A percentile compares a stretch with the other conserved stretches of the same genome.
These are phyloP conservation scores for Cromileptes altivelis DNA, from an alignment of 2,113 vertebrate species.

Conservation along the genomic window DNA sequence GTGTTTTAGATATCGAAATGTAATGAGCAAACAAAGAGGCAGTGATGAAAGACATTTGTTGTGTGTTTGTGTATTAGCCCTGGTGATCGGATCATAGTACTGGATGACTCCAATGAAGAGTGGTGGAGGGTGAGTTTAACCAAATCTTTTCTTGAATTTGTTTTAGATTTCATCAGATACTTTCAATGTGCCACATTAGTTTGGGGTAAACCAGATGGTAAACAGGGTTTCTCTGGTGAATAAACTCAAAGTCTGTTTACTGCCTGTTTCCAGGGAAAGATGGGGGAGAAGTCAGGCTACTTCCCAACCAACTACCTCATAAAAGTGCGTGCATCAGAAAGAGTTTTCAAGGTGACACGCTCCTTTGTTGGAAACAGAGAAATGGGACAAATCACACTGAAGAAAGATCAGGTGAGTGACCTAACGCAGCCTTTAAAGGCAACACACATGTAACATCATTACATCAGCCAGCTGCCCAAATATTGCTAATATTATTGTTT, in stretches of 20 bases:
- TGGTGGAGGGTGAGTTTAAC: constrained; percentile 94
- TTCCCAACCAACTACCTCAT: constrained; percentile 97
- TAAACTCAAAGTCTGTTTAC: background rate
- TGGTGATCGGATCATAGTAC: constrained; percentile 95
- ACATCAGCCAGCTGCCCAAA: no score
- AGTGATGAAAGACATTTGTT: background rate
- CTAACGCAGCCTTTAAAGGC: no score
- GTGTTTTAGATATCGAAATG: background rate
- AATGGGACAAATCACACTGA: constrained; percentile 97
- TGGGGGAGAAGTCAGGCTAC: constrained; percentile 93
- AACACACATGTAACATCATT: no score
- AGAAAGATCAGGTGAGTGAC: constrained; percentile 93
- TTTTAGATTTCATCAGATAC: background rate
- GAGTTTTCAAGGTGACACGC: constrained; percentile 91
- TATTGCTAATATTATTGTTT: background rate
- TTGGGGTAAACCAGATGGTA: background rate
- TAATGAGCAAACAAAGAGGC: background rate
- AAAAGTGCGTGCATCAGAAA: constrained; percentile 91
- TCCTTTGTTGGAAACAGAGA: constrained; percentile 96
- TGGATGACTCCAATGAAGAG: constrained; percentile 98
- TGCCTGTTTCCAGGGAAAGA: constrained; percentile 88
- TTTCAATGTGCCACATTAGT: background rate
- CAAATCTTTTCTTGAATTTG: background rate
- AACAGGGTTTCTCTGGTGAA: background rate
- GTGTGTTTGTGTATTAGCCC: constrained; percentile 83